These are phyloP conservation scores for Heterocephalus glaber DNA, from an alignment of 2,113 vertebrate genomes.

Conservation along the genomic window DNA sequence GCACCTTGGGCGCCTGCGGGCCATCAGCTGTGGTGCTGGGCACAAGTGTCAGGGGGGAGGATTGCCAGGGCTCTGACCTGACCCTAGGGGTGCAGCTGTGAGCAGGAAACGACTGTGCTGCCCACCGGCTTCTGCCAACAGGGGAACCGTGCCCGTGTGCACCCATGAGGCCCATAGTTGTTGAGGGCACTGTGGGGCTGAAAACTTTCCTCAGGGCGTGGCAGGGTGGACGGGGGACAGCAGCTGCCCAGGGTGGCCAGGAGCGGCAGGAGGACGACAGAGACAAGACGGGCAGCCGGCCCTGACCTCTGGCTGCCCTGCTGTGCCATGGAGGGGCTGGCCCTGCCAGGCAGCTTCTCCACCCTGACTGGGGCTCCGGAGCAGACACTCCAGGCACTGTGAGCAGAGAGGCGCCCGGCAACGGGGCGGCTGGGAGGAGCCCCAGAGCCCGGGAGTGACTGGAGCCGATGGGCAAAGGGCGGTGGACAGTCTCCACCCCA, in stretches of 20 bases:
- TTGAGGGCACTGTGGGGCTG: rapidly evolving
- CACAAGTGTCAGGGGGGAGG: neutral
- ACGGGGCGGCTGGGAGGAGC: no score
- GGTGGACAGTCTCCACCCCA: neutral
- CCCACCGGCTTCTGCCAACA: neutral
- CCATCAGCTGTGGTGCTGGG: neutral
- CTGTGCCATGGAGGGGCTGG: neutral
- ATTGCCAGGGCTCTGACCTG: neutral
- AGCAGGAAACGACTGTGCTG: neutral
- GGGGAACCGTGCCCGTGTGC: rapidly evolving
- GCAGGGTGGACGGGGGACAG: neutral
- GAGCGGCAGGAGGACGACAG: rapidly evolving
- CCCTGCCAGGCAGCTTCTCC: neutral
- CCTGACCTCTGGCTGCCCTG: neutral
- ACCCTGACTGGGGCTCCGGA: neutral
- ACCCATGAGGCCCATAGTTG: rapidly evolving
- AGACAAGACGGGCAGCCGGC: neutral
- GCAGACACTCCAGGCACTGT: neutral
- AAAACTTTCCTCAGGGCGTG: neutral
- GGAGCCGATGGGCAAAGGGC: neutral
- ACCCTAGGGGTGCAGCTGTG: neutral
- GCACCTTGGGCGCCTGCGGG: neutral
- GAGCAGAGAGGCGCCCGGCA: neutral
- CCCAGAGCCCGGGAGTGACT: no score
- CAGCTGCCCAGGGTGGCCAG: neutral